A percentile compares a stretch with the other conserved stretches of the same genome.
These are phyloP conservation scores for Phataginus tricuspis DNA, from an alignment of 2,797 vertebrate genomes.

Conservation along the genomic window DNA sequence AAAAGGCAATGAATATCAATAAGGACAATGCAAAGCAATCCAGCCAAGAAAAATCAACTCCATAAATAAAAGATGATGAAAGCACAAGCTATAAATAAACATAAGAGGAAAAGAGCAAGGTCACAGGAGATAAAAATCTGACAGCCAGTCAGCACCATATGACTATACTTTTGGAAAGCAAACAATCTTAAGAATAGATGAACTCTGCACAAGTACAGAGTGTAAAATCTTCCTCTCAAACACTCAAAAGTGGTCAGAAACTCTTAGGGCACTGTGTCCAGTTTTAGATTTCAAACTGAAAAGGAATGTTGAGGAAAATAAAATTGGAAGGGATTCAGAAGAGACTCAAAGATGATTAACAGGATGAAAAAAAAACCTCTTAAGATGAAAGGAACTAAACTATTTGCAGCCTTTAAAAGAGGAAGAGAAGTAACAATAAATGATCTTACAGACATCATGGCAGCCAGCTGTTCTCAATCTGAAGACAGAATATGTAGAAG, in stretches of 20 bases:
- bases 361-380: constrained; percentile 60
- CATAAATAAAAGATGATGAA: constrained; percentile 71
- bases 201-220: background rate
- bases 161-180: constrained; percentile 26
- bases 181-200: constrained; percentile 1
- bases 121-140: constrained; percentile 50
- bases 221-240: background rate
- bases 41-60: constrained; percentile 68
- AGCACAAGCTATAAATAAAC: constrained; percentile 69
- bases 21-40: constrained; percentile 48
- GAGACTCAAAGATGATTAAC: constrained; percentile 51
- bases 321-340: constrained; percentile 51
- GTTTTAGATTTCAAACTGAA: background rate
- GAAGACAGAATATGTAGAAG: background rate
- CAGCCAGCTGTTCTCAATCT: background rate
- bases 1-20: constrained; percentile 59
- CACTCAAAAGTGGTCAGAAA: background rate
- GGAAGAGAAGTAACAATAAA: constrained; percentile 11
- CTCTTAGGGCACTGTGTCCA: background rate
- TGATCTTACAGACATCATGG: background rate
- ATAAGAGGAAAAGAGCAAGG: constrained; percentile 67
- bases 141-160: background rate
- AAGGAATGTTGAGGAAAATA: constrained; percentile 18
- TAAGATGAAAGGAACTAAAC: constrained; percentile 31
- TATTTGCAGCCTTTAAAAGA: constrained; percentile 11